Conservation (phyloP, 1,140 invertebrate genomes). For the Trichonephila inaurata region DNA sequence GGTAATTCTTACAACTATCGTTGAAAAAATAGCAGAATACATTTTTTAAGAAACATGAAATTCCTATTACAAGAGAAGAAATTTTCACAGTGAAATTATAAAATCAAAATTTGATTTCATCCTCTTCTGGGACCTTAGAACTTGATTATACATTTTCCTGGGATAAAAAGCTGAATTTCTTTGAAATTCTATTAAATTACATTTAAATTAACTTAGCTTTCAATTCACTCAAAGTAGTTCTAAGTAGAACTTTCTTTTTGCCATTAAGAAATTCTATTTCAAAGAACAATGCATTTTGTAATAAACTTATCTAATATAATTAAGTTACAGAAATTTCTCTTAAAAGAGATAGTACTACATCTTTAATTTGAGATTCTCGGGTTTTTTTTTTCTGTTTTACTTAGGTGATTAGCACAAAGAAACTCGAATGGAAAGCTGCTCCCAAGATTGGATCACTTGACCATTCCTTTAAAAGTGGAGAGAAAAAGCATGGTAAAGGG, state of each 20-base stretch:
- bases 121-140: not conserved
- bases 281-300: not conserved
- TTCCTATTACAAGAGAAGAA: not conserved
- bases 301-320: not conserved
- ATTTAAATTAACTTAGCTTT: conserved; percentile 1
- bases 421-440: conserved; percentile 90
- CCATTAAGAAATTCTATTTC: not conserved
- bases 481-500: conserved; percentile 85
- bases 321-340: not conserved
- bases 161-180: not conserved
- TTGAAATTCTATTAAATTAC: not conserved
- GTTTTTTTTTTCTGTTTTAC: not conserved
- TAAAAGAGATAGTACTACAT: not conserved
- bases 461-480: conserved; percentile 95
- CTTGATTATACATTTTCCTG: not conserved
- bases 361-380: not conserved
- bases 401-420: conserved; percentile 85
- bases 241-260: not conserved
- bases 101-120: not conserved
- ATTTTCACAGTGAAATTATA: not conserved
- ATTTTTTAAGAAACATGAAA: too few relatives aligned
- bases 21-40: too few relatives aligned
- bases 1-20: too few relatives aligned
- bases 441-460: conserved; percentile 91
- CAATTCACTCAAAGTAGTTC: not conserved